Percentiles rank a stretch among this genome's conserved stretches.
Evolutionary conservation across 1,140 invertebrate genomes (phyloP).

Genomic region (Melipona quadrifasciata): DNA sequence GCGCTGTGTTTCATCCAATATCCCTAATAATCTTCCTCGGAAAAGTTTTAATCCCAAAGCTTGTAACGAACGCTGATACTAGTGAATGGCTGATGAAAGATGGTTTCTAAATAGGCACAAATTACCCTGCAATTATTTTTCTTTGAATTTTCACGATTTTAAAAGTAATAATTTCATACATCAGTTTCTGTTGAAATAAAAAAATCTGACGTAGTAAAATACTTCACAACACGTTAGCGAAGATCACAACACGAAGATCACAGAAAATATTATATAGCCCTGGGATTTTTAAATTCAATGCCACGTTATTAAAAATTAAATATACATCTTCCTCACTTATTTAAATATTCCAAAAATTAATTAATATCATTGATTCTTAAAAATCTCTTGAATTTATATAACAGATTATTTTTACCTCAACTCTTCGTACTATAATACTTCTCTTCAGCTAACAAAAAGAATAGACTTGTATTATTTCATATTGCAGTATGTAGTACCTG

Average conservation of each 20-base stretch:
- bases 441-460: not conserved
- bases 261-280: too few species aligned
- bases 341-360: not conserved
- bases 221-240: too few species aligned
- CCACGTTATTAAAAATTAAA: not conserved
- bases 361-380: not conserved
- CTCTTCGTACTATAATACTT: not conserved
- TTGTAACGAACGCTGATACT: not conserved
- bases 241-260: too few species aligned
- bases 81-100: not conserved
- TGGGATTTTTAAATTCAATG: too few species aligned
- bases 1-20: not conserved
- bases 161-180: not conserved
- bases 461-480: too few species aligned
- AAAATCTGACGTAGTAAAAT: too few species aligned
- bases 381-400: too few species aligned
- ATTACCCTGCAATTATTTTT: not conserved
- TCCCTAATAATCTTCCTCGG: not conserved
- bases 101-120: not conserved
- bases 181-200: not conserved
- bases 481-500: not conserved
- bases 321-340: not conserved
- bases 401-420: not conserved
- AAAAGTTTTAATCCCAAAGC: constrained; percentile 1
- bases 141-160: not conserved